phyloP scores from a whole-genome alignment of 2,113 vertebrate species.

The Odontesthes bonariensis region DNA sequence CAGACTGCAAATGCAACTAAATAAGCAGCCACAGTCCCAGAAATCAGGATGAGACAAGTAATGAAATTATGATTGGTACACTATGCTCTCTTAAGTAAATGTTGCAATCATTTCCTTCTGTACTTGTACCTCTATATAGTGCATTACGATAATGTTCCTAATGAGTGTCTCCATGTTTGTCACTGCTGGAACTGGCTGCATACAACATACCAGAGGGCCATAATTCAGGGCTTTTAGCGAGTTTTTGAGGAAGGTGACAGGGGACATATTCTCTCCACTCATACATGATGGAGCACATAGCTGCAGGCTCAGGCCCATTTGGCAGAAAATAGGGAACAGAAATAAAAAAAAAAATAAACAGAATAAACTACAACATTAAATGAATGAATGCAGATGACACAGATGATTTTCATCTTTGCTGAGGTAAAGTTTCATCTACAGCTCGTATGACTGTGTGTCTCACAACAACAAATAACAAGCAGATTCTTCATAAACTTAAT shows the following conservation, averaged over 20 bases:
- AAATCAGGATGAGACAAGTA: neutral
- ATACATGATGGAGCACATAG: slow-evolving; percentile 49
- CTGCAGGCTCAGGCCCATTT: slow-evolving; percentile 47
- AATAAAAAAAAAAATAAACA: slow-evolving; percentile 24
- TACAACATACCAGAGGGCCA: slow-evolving; percentile 33
- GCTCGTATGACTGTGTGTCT: neutral
- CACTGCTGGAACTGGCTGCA: slow-evolving; percentile 27
- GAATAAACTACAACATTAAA: too few species aligned
- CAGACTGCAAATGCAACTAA: neutral
- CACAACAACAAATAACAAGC: neutral
- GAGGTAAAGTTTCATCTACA: too few species aligned
- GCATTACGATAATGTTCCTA: slow-evolving; percentile 45
- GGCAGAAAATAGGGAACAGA: slow-evolving; percentile 15
- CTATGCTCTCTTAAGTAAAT: slow-evolving; percentile 18
- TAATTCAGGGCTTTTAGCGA: slow-evolving; percentile 59
- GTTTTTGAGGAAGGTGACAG: slow-evolving; percentile 61
- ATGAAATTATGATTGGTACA: neutral
- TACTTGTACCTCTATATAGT: slow-evolving; percentile 17
- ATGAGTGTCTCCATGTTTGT: slow-evolving; percentile 44
- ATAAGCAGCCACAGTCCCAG: neutral
- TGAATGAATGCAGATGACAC: too few species aligned
- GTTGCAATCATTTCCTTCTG: slow-evolving; percentile 23
- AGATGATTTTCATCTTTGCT: too few species aligned
- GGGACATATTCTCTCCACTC: slow-evolving; percentile 43
- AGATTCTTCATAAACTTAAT: neutral